Evolutionary conservation across 2,888 invertebrate species (phyloP), one percentile per base, ranked within the genome.

Genomic region (Yponomeuta malinellus): DNA sequence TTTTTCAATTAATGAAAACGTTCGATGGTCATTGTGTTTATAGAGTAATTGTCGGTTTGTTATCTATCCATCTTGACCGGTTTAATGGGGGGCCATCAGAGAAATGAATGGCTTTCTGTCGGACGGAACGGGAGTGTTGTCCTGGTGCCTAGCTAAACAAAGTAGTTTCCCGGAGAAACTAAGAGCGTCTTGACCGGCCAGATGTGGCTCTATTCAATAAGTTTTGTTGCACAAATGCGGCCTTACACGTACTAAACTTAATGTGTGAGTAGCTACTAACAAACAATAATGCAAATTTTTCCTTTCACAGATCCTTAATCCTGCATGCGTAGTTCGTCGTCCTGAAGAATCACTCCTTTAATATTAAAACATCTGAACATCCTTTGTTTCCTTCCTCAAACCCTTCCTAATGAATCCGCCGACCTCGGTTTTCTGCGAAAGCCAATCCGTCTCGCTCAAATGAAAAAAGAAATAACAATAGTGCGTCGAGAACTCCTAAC

Each of bases 1-100:
- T 85, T 89, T 90, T 90, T 91, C 90, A 91, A 92, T 92, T 91
- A 90, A 87, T 87, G 85, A 87, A 87, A 87, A 87, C 87, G 88
- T 88, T 89, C 87, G 87, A 88, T 89, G 88, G 89, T 90, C 87
- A 83, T 87, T 88, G 87, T 84, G 87, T 87, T 90, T 86, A 89
- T 89, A 87, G 89, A 87, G 87, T 90, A 90, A 90, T 89, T 89
- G 90, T 81, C 77, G 86, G 87, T 89, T 87, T 85, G 89, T 90
- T 90, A 90, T 90, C 90, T 83, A 87, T 89, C 85, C 85, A 90
- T 90, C 90, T 90, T 90, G 89, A 85, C 86, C 86, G 82, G 80
- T 87, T 86, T 90, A 90, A 90, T 90, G 89, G 87, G 80, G 80
- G 81, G 84, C 88, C 90, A 91, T 91, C 90, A 90, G 87, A 85